phyloP scores from a whole-genome alignment of 2,888 invertebrate species.

The Mythimna vitellina region DNA sequence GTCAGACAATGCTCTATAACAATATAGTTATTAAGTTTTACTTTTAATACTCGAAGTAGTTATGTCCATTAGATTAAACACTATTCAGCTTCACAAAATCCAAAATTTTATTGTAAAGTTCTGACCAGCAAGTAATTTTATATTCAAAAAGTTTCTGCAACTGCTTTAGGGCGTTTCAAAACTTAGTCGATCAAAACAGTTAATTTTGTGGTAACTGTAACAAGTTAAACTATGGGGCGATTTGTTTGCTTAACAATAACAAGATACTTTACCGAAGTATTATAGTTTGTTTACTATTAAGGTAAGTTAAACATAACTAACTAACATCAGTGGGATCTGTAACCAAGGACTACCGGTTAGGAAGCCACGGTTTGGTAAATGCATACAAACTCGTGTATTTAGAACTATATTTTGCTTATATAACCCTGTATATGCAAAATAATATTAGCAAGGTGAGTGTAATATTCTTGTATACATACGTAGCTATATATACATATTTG shows the following conservation, averaged over 20 bases:
- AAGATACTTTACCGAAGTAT: constrained; percentile 38
- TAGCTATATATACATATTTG: neutral
- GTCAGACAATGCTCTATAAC: too few species aligned
- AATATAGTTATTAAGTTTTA: neutral
- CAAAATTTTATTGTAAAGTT: constrained; percentile 3
- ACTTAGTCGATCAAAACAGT: constrained; percentile 34
- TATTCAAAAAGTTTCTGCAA: constrained; percentile 28
- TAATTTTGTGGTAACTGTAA: constrained; percentile 33
- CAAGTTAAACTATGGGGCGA: constrained; percentile 29
- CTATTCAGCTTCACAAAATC: neutral
- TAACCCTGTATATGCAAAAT: constrained; percentile 11
- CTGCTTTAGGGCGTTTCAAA: constrained; percentile 22
- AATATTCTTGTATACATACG: neutral
- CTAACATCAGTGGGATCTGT: constrained; percentile 26
- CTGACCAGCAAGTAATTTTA: constrained; percentile 7
- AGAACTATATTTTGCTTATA: constrained; percentile 38
- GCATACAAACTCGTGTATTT: constrained; percentile 22
- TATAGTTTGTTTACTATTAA: constrained; percentile 51
- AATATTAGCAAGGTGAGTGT: neutral
- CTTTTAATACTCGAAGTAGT: neutral
- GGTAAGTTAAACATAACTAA: constrained; percentile 49
- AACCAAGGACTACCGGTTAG: constrained; percentile 46
- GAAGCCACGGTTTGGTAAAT: constrained; percentile 28
- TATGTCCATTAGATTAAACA: neutral
- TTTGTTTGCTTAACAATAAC: constrained; percentile 42